phyloP scores from a whole-genome alignment of 2,113 vertebrate species.

The Ranitomeya variabilis region DNA sequence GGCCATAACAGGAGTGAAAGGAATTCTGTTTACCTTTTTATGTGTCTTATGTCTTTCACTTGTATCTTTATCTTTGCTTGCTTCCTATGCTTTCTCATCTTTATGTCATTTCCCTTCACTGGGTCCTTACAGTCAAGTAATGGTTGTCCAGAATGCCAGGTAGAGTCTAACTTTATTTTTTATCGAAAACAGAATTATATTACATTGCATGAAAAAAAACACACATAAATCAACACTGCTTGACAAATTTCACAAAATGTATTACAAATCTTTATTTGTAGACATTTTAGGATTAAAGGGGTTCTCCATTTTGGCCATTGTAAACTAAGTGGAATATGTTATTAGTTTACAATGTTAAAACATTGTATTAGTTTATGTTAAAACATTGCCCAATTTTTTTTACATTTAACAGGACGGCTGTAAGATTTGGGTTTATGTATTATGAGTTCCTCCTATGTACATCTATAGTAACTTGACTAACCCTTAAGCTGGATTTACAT shows the following conservation, averaged over 20 bases:
- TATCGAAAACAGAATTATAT: constrained; percentile 1
- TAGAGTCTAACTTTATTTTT: constrained; percentile 67
- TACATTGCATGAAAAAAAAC: background rate
- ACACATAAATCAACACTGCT: background rate
- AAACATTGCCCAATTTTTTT: background rate
- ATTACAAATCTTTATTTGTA: constrained; percentile 5
- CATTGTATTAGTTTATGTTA: background rate
- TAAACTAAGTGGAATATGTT: background rate
- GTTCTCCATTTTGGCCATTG: background rate
- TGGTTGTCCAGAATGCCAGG: constrained; percentile 99
- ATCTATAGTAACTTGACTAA: too few relatives aligned
- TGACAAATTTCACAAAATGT: background rate
- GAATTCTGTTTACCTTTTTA: background rate
- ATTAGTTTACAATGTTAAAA: background rate
- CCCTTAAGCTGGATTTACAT: too few relatives aligned
- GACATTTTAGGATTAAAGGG: constrained; percentile 3
- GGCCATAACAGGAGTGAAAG: background rate
- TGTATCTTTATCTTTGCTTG: constrained; percentile 73
- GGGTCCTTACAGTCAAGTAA: constrained; percentile 95
- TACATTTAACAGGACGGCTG: background rate
- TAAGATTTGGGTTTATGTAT: background rate
- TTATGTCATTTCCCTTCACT: constrained; percentile 75
- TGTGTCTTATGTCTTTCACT: constrained; percentile 67
- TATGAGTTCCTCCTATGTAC: too few relatives aligned
- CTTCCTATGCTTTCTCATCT: constrained; percentile 74